A percentile compares a stretch with the other conserved stretches of the same genome.
phyloP scores from a whole-genome alignment of 2,888 invertebrate species.

The Lepidochitona cinerea region DNA sequence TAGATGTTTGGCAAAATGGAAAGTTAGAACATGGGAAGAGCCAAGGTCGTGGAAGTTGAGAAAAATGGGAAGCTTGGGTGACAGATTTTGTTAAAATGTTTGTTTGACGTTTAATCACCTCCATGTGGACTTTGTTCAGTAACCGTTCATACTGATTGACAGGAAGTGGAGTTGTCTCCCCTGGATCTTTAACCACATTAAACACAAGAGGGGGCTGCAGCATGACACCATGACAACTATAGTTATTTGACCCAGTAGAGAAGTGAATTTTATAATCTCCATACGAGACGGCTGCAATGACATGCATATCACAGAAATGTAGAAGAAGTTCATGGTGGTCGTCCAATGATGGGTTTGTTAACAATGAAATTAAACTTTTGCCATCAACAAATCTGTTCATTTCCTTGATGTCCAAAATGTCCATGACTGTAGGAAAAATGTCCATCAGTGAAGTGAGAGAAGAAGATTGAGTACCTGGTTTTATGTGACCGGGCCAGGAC shows the following conservation, averaged over 20 bases:
- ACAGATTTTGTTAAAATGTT: neutral
- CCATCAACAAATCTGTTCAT: slow-evolving; percentile 20
- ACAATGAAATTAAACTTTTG: slow-evolving; percentile 15
- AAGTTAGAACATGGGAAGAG: neutral
- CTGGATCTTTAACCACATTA: slow-evolving; percentile 24
- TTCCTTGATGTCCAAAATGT: slow-evolving; percentile 11
- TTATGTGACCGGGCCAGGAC: slow-evolving; percentile 16
- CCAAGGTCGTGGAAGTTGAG: neutral
- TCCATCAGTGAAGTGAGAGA: slow-evolving; percentile 25
- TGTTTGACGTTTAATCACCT: slow-evolving; percentile 1
- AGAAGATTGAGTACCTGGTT: slow-evolving; percentile 1
- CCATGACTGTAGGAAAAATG: slow-evolving; percentile 25
- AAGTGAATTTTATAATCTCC: slow-evolving; percentile 25
- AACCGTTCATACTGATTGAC: slow-evolving; percentile 10
- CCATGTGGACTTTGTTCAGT: slow-evolving; percentile 11
- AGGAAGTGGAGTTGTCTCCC: slow-evolving; percentile 16
- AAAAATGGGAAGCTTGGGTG: neutral
- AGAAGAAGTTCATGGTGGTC: slow-evolving; percentile 18
- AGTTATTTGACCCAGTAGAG: slow-evolving; percentile 5
- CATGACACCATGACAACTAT: slow-evolving; percentile 15
- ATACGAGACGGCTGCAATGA: slow-evolving; percentile 18
- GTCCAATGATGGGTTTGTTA: slow-evolving; percentile 11
- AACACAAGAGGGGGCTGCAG: slow-evolving; percentile 16
- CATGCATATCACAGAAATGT: slow-evolving; percentile 19
- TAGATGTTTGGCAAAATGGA: neutral